Evolutionary conservation across 2,888 invertebrate genomes (phyloP), one percentile per base, ranked within the genome.

Genomic region (Blomia tropicalis): DNA sequence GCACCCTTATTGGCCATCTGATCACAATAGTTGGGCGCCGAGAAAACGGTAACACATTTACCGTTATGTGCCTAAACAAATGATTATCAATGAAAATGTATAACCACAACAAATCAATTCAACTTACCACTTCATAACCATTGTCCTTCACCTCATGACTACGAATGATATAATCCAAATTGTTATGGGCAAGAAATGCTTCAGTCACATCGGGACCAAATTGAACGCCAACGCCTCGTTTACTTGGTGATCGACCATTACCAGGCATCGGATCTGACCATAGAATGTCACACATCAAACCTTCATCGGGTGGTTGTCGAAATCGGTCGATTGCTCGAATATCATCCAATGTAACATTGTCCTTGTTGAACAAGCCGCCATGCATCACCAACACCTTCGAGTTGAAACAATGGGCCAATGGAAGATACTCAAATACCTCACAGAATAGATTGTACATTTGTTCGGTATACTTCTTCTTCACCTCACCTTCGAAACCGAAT

Each of bases 11-110:
- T 99, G 71, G 91, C 93, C 90, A 98, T 95, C 64, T 91, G 88
- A 82, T 96, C 95, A 82, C 96, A 98, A 80, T 98, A 98, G 75
- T 99, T 99, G 67, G 98, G 98, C 69, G 98, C 98, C 1, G 95
- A 95, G 79, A 98, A 99, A 56, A 98, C 93, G 14, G 98, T 98
- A 72, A 96, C 89, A 74, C 96, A 96, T 73, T 88, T 88, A 41
- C 90, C 92, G 71, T 87, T 83, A 73, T 98, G 98, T 30, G 87
- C 86, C 51, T 59, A 58, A n/a, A 44, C 11, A n/a, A 58, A 2
- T 2, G 36, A 53, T 11, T 7, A 11, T 36, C 36, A 31, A 3
- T n/a, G 32, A 2, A 53, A 53, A 32, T 30, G 4, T 3, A 1
- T 22, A 17, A n/a, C 5, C 25, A 23, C 4, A 2, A 41, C n/a